Conservation (phyloP, 2,888 invertebrate genomes). For the Eupeodes latifasciatus region DNA sequence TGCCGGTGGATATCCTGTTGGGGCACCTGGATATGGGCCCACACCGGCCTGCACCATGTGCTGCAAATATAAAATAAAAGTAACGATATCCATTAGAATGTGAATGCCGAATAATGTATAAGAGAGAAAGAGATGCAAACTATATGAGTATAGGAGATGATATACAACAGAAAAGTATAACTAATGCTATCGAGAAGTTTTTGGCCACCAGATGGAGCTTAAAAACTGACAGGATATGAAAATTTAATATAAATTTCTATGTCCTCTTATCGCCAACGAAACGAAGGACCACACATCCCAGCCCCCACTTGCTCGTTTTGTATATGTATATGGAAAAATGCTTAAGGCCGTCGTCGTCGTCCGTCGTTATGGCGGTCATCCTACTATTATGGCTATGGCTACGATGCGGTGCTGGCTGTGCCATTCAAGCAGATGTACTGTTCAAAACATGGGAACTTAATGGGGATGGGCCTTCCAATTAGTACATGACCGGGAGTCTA, state of each 20-base stretch:
- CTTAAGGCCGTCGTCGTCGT: not conserved
- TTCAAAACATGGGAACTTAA: not conserved
- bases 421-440: not conserved
- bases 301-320: not conserved
- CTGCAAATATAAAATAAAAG: conserved; percentile 80
- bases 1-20: conserved; percentile 83
- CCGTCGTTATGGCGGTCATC: not conserved
- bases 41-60: conserved; percentile 84
- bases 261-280: conserved; percentile 41
- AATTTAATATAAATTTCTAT: conserved; percentile 73
- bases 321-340: conserved; percentile 1
- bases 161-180: not conserved
- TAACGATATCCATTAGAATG: conserved; percentile 53
- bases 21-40: conserved; percentile 83
- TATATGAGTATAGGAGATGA: too few relatives aligned
- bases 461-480: conserved; percentile 61
- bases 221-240: conserved; percentile 70
- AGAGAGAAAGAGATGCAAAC: not conserved
- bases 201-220: conserved; percentile 54
- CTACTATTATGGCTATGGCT: too few relatives aligned
- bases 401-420: not conserved
- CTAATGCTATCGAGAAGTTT: conserved; percentile 53
- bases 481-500: conserved; percentile 58
- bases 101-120: not conserved
- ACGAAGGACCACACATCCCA: not conserved